phyloP scores from a whole-genome alignment of 2,888 invertebrate genomes.

The Synergus umbraculus region DNA sequence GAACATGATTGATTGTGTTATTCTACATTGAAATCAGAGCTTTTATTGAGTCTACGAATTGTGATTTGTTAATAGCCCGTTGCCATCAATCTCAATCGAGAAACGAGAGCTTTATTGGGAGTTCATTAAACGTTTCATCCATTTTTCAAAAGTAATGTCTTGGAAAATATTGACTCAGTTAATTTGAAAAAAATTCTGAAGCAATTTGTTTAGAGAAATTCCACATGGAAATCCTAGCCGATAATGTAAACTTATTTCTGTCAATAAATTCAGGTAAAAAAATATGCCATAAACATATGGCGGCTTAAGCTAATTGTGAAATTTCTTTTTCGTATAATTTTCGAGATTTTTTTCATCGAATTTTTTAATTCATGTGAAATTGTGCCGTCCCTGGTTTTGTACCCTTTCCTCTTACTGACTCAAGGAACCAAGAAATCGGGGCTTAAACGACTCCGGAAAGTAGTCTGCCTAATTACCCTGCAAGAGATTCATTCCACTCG shows the following conservation, averaged over 20 bases:
- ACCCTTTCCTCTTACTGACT: constrained; percentile 46
- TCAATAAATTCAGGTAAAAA: no score
- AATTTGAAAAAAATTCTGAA: no score
- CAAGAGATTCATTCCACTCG: constrained; percentile 73
- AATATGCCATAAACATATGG: no score
- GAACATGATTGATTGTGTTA: not conserved
- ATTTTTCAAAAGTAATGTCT: not conserved
- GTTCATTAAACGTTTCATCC: not conserved
- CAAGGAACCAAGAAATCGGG: constrained; percentile 50
- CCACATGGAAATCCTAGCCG: no score
- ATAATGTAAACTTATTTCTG: no score
- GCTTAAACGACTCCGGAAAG: constrained; percentile 75
- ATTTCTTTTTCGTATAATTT: not conserved
- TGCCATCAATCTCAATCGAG: not conserved
- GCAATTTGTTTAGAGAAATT: no score
- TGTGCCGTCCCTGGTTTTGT: constrained; percentile 20
- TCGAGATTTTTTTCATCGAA: not conserved
- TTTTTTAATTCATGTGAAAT: not conserved
- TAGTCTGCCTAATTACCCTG: constrained; percentile 77
- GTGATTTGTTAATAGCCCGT: not conserved
- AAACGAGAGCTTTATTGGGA: not conserved
- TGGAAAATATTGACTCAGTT: not conserved
- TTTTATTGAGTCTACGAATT: not conserved
- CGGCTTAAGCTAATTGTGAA: no score
- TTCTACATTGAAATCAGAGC: not conserved